Base-by-base conservation (phyloP, 2,888 invertebrate genomes). In the Hypselothyrea guttata region DNA sequence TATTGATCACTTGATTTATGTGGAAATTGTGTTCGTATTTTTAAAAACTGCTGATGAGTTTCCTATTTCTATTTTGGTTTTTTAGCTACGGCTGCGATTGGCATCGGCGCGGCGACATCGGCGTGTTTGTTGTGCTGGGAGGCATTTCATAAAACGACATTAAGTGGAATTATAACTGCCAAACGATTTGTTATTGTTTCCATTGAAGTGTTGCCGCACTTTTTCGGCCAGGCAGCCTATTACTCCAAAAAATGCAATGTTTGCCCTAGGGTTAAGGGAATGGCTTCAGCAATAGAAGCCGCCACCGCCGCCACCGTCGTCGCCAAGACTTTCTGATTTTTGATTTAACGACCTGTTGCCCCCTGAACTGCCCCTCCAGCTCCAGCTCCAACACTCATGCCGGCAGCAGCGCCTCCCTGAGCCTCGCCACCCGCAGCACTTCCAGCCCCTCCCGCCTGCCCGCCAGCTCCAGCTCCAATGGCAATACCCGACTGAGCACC, bases 1-100 rank as follows among this genome's bases (percentile, higher is more conserved):
- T 77, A 82, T 78, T 78, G 67, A 76, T 76, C 75, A 82, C 75
- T 67, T 68, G 71, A 84, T 69, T 71, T 71, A 61, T 65, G 66
- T 70, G 64, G 49, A 77, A 83, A 75, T 72, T 61, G 40, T 13
- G 40, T 54, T 61, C 63, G 62, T 79, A 79, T 74, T 79, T 76
- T 81, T 74, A 81, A 76, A n/a, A 65, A 67, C 51, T 59, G 60
- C 62, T 74, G 62, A 77, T 84, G 77, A 77, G 71, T 77, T 77
- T 71, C 68, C 77, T 77, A 79, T 76, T 83, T 75, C 15, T 52
- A 66, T 67, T 55, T 54, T 53, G 47, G 22, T 2, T 22, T 22
- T 22, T 22, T 2, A 5, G 41, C 41, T 40, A 38, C 55, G 34
- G 8, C 42, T n/a, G 49, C 56, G 56, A 60, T 65, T 71, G 70